These are phyloP conservation scores for Erythrolamprus reginae DNA, from an alignment of 2,113 vertebrate species.

Conservation along the genomic window DNA sequence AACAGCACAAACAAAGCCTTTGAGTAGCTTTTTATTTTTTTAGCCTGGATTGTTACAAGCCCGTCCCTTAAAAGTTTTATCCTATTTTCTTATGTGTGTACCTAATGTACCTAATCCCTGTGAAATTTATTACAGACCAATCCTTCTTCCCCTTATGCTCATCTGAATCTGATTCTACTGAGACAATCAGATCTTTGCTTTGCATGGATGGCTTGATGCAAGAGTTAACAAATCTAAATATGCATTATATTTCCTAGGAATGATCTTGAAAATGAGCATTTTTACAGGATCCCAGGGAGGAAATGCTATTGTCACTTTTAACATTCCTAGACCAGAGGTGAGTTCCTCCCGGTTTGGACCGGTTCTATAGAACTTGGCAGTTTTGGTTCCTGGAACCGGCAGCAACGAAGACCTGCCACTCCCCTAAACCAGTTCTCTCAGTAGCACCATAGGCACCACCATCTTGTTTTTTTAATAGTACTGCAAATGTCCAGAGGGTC, in stretches of 20 bases:
- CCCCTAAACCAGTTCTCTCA: too few relatives aligned
- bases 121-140: constrained; percentile 20
- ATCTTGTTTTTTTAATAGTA: too few relatives aligned
- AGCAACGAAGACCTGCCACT: too few relatives aligned
- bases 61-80: not conserved
- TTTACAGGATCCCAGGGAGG: not conserved
- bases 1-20: not conserved
- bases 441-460: too few relatives aligned
- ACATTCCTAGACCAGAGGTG: too few relatives aligned
- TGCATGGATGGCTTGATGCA: not conserved
- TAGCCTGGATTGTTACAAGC: not conserved
- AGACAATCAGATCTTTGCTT: constrained; percentile 5
- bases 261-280: not conserved
- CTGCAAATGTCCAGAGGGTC: too few relatives aligned
- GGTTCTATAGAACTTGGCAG: too few relatives aligned
- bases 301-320: not conserved
- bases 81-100: not conserved
- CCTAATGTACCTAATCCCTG: not conserved
- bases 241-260: not conserved
- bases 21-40: not conserved
- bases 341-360: too few relatives aligned
- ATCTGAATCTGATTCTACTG: not conserved
- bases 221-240: not conserved
- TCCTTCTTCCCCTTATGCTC: not conserved
- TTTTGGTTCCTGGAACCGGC: too few relatives aligned